A percentile compares a stretch with the other conserved stretches of the same genome.
Evolutionary conservation across 2,888 invertebrate species (phyloP).

Genomic region (Oscheius sp.): DNA sequence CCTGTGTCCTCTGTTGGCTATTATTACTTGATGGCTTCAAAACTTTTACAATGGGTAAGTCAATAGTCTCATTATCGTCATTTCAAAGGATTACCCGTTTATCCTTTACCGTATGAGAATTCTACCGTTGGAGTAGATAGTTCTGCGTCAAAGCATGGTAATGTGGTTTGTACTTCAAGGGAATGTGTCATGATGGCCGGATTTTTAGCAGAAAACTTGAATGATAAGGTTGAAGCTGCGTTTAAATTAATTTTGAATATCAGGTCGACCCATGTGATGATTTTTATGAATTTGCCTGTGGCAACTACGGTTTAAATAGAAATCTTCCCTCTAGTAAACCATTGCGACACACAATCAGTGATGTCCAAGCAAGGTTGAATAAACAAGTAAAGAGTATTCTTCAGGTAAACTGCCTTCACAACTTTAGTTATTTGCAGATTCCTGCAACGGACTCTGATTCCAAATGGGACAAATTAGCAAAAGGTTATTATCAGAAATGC

Average conservation of each 20-base stretch:
- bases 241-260: not conserved
- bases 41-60: constrained; percentile 51
- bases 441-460: constrained; percentile 42
- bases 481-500: constrained; percentile 66
- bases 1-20: constrained; percentile 53
- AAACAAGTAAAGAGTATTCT: constrained; percentile 62
- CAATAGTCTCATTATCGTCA: not conserved
- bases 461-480: constrained; percentile 61
- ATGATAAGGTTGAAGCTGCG: constrained; percentile 51
- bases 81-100: constrained; percentile 45
- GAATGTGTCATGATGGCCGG: constrained; percentile 64
- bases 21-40: constrained; percentile 56
- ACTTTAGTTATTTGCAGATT: constrained; percentile 31
- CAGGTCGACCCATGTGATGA: constrained; percentile 66
- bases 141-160: constrained; percentile 49
- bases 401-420: constrained; percentile 34
- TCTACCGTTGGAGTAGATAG: constrained; percentile 51
- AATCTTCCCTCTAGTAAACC: constrained; percentile 64
- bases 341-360: constrained; percentile 62
- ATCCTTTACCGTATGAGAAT: constrained; percentile 46
- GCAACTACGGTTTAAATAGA: constrained; percentile 64
- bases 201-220: constrained; percentile 63
- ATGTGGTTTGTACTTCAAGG: constrained; percentile 63
- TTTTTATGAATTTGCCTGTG: constrained; percentile 68
- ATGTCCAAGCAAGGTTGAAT: constrained; percentile 62